A percentile compares a stretch with the other conserved stretches of the same genome.
Evolutionary conservation across 2,888 invertebrate species (phyloP).

Genomic region (Acanthococcus lagerstroemiae): DNA sequence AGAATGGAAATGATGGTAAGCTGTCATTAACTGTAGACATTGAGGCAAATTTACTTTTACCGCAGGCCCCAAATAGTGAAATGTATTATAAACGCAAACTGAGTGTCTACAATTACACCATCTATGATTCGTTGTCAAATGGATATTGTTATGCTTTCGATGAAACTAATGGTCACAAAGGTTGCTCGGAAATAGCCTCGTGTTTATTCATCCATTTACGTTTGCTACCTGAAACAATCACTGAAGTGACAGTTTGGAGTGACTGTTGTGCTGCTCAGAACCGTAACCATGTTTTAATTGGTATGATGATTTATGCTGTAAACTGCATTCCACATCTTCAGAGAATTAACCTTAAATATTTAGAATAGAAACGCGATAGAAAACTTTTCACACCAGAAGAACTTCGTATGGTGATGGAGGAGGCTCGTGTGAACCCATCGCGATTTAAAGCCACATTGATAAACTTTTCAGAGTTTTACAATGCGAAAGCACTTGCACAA

Average conservation of each 20-base stretch:
- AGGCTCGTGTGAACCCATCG: background rate
- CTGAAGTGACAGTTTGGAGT: background rate
- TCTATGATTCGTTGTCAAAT: background rate
- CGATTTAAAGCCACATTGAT: background rate
- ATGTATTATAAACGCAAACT: background rate
- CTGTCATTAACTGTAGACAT: background rate
- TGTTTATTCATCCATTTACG: background rate
- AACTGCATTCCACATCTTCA: background rate
- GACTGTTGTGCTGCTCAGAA: background rate
- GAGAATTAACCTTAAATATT: background rate
- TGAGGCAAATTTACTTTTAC: background rate
- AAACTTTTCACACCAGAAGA: background rate
- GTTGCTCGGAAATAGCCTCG: background rate
- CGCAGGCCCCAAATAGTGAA: background rate
- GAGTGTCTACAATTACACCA: background rate
- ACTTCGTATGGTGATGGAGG: background rate
- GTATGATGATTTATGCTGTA: background rate
- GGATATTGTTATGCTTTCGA: background rate
- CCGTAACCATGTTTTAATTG: background rate
- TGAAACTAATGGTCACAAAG: background rate
- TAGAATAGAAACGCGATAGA: background rate
- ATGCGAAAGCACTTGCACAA: background rate
- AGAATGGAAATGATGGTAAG: background rate
- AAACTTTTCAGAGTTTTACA: background rate
- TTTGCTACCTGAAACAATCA: background rate